These are phyloP conservation scores for Drosophila obscura DNA, from an alignment of 1,140 invertebrate species.

Conservation along the genomic window DNA sequence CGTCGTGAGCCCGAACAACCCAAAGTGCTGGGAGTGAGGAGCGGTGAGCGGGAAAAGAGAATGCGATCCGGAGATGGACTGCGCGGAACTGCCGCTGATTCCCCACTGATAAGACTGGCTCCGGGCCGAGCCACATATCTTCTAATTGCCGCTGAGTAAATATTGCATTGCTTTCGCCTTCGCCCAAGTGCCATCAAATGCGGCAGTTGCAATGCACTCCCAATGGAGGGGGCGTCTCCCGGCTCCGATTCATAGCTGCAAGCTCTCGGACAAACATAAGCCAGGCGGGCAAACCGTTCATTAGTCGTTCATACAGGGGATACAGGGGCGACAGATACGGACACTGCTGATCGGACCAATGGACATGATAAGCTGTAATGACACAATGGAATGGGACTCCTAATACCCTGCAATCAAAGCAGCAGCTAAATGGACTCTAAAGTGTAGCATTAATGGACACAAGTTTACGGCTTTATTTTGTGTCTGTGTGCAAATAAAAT, in stretches of 20 bases:
- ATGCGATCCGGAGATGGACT: constrained; percentile 20
- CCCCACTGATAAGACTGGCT: constrained; percentile 10
- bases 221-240: constrained; percentile 12
- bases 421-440: constrained; percentile 15
- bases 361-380: constrained; percentile 26
- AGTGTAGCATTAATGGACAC: constrained; percentile 1
- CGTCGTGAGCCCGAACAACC: constrained; percentile 29
- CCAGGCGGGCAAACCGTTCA: constrained; percentile 27
- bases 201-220: constrained; percentile 13
- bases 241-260: constrained; percentile 9
- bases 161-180: constrained; percentile 1
- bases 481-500: no score
- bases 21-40: constrained; percentile 7
- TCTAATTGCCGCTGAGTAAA: constrained; percentile 23
- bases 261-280: constrained; percentile 23
- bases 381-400: constrained; percentile 30
- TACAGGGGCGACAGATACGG: neutral
- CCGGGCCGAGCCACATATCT: neutral
- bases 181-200: no score
- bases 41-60: constrained; percentile 12
- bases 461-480: no score
- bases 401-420: constrained; percentile 14
- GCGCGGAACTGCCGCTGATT: no score
- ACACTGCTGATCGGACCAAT: neutral
- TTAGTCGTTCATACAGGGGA: neutral